A percentile compares a stretch with the other conserved stretches of the same genome.
Conservation (phyloP, 2,797 vertebrate species). For the Myotis findleyi region DNA sequence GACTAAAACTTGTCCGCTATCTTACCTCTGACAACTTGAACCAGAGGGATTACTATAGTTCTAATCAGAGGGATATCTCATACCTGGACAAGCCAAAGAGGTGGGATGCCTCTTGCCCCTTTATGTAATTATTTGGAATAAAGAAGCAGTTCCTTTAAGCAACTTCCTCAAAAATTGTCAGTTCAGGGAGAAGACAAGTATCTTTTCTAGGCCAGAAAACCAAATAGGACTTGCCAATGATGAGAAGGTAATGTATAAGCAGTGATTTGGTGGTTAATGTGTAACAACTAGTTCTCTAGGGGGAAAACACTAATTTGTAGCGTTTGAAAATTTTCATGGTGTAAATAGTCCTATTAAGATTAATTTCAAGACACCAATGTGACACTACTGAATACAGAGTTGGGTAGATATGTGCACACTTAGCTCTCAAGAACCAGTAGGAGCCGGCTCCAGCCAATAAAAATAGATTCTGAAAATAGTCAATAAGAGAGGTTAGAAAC, state of each 20-base stretch:
- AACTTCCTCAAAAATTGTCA: slow-evolving; percentile 2
- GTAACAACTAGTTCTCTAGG: background rate
- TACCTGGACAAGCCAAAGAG: background rate
- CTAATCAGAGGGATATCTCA: background rate
- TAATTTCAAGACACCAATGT: background rate
- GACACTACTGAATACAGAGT: background rate
- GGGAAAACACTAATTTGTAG: background rate
- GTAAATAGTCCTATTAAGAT: background rate
- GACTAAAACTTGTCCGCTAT: background rate
- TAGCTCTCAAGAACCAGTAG: background rate
- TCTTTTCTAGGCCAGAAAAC: background rate
- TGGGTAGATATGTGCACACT: background rate
- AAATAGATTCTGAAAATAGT: background rate
- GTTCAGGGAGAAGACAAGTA: background rate
- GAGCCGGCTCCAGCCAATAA: background rate
- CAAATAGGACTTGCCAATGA: slow-evolving; percentile 24
- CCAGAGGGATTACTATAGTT: background rate
- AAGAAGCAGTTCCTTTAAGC: slow-evolving; percentile 46
- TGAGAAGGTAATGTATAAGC: background rate
- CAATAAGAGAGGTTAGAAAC: background rate
- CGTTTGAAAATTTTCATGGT: background rate
- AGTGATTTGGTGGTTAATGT: background rate
- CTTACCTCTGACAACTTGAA: background rate
- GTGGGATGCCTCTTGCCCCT: background rate
- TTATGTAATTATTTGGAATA: slow-evolving; percentile 27